Evolutionary conservation across 2,888 invertebrate genomes (phyloP), one percentile per base, ranked within the genome.

Genomic region (Tortrix viridana): DNA sequence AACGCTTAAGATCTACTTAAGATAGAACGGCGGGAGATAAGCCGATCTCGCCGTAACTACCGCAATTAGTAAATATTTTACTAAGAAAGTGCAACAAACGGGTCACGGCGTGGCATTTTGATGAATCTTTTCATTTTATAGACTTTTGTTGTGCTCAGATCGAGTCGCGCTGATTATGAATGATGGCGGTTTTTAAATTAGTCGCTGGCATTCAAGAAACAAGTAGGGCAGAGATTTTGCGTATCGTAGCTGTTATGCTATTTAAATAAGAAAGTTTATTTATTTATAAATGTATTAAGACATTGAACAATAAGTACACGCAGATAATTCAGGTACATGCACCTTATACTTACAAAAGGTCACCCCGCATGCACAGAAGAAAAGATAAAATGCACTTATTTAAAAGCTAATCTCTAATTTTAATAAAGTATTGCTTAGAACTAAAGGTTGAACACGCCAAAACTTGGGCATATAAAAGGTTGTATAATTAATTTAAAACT

Each of bases 1-100:
- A 62, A 61, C 65, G 65, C 62, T 65, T 65, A 57, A 65, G 62
- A 65, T 63, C 63, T 63, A 63, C 63, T 63, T 63, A 58, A 63
- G 63, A 63, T 65, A 62, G 52, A 54, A 49, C 53, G 49, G 43
- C 54, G 43, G 22, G 53, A 61, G 65, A 65, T 65, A 65, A 65
- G 62, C 61, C 68, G 69, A 70, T 69, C 71, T 59, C 65, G 65
- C 60, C 60, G 55, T 69, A 69, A 69, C 67, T 66, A 70, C 71
- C 68, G 72, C 75, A 79, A 80, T 79, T 79, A 79, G 77, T 77
- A 79, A 80, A 80, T 79, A 79, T 80, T 80, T 77, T 75, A 75
- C 55, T 60, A 58, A 72, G 74, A 80, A 80, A 77, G 72, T 73
- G 67, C 65, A 70, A 26, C 47, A 63, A 53, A 63, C 52, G 47